phyloP scores from a whole-genome alignment of 2,888 invertebrate genomes.

The Spatulosminthurus flaviceps region DNA sequence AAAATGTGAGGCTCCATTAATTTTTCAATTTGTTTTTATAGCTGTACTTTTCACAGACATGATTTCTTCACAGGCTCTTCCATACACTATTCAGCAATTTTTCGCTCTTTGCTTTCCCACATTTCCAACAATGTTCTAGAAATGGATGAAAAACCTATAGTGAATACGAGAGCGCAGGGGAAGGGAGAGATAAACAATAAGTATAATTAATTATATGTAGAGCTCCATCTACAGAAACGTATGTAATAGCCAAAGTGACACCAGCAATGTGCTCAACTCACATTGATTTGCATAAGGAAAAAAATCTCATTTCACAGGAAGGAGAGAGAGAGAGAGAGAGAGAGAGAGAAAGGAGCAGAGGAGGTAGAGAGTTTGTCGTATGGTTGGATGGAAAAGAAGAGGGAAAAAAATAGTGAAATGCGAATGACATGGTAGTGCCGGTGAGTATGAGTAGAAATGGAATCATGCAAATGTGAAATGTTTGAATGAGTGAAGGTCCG shows the following conservation, averaged over 20 bases:
- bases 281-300: slow-evolving; percentile 39
- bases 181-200: too few species aligned
- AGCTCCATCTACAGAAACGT: background rate
- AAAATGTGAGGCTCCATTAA: slow-evolving; percentile 31
- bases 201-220: too few species aligned
- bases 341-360: background rate
- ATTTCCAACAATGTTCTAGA: slow-evolving; percentile 11
- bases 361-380: background rate
- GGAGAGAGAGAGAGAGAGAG: slow-evolving; percentile 17
- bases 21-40: slow-evolving; percentile 37
- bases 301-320: slow-evolving; percentile 44
- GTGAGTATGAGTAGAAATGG: slow-evolving; percentile 11
- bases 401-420: slow-evolving; percentile 7
- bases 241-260: background rate
- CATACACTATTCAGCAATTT: slow-evolving; percentile 32
- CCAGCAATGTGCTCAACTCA: background rate
- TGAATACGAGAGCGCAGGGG: too few species aligned
- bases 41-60: background rate
- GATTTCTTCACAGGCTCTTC: background rate
- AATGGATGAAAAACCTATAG: too few species aligned
- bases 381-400: background rate
- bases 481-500: slow-evolving; percentile 43
- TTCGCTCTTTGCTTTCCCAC: slow-evolving; percentile 37
- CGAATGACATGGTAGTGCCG: slow-evolving; percentile 9
- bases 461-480: slow-evolving; percentile 41